Percentiles rank a stretch among this genome's conserved stretches.
Evolutionary conservation across 2,113 vertebrate genomes (phyloP).

Genomic region (Lates calcarifer): DNA sequence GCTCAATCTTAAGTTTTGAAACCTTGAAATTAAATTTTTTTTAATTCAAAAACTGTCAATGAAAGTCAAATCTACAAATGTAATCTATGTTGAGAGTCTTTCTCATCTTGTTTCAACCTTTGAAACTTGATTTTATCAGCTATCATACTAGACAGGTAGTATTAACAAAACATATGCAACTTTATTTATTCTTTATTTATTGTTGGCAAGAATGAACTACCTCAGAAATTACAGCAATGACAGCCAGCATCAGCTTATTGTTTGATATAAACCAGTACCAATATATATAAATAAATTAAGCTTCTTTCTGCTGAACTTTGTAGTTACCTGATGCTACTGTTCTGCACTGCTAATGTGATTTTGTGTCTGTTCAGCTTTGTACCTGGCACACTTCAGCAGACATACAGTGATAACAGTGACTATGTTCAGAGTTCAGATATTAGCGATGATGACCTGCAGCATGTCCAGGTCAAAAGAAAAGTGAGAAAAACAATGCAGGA

Average conservation of each 20-base stretch:
- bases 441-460: not conserved
- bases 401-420: not conserved
- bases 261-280: not conserved
- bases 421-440: constrained; percentile 12
- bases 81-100: not conserved
- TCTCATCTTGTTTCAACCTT: not conserved
- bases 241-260: not conserved
- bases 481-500: not conserved
- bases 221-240: not conserved
- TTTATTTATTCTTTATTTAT: too few relatives aligned
- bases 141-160: not conserved
- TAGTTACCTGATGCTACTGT: not conserved
- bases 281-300: too few relatives aligned
- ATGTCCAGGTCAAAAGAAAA: not conserved
- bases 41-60: not conserved
- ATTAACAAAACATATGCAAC: too few relatives aligned
- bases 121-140: not conserved
- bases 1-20: not conserved
- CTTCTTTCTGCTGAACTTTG: not conserved
- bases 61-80: not conserved
- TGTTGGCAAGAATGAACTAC: not conserved
- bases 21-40: not conserved
- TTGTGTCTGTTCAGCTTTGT: not conserved
- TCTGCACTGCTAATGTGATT: not conserved
- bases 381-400: not conserved